Evolutionary conservation across 2,113 vertebrate genomes (phyloP).

Genomic region (Oncorhynchus keta): DNA sequence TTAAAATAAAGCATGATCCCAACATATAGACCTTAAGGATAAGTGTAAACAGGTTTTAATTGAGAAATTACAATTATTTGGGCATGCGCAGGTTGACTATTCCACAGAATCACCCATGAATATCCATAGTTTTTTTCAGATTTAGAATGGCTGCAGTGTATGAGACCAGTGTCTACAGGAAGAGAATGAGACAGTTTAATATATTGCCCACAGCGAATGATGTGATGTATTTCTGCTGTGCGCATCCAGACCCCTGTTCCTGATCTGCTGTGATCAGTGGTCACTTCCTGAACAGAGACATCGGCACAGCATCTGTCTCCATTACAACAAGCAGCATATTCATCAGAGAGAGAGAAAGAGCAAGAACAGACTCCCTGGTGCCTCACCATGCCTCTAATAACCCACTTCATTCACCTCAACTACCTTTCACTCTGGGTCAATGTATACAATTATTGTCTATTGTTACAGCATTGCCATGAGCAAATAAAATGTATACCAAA

Average conservation of each 20-base stretch:
- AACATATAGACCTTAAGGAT: too few species aligned
- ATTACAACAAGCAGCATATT: not conserved
- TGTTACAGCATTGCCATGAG: not conserved
- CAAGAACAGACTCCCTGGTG: not conserved
- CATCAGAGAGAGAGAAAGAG: not conserved
- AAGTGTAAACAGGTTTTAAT: too few species aligned
- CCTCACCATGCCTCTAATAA: not conserved
- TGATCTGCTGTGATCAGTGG: slow-evolving; percentile 31
- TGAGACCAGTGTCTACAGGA: too few species aligned
- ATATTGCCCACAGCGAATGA: too few species aligned
- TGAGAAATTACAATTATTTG: too few species aligned
- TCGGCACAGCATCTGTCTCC: slow-evolving; percentile 12
- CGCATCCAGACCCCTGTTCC: slow-evolving; percentile 19
- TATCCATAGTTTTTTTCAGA: too few species aligned
- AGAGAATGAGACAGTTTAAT: slow-evolving; percentile 1
- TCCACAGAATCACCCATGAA: too few species aligned
- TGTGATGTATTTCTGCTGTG: slow-evolving; percentile 27
- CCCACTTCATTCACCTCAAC: not conserved
- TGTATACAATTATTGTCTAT: not conserved
- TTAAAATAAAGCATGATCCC: too few species aligned
- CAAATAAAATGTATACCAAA: not conserved
- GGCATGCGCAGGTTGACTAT: too few species aligned
- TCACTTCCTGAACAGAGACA: slow-evolving; percentile 21
- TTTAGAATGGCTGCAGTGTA: too few species aligned
- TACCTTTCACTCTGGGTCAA: not conserved